Conservation (phyloP, 1,140 invertebrate genomes). For the Hypothenemus hampei region DNA sequence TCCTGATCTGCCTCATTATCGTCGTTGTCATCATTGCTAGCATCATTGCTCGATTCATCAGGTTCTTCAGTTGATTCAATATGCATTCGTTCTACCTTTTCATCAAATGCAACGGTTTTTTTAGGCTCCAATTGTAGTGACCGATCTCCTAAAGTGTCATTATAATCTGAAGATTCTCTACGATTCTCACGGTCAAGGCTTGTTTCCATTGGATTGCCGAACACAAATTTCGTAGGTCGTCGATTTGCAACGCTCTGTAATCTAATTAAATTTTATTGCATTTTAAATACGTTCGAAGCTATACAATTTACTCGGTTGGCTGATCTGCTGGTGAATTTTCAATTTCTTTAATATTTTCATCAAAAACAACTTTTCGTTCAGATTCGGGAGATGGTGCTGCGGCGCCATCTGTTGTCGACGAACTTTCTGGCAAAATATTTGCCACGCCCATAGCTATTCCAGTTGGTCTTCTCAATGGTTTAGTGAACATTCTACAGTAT, state of each 20-base stretch:
- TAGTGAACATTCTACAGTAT: slow-evolving; percentile 3
- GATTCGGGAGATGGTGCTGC: neutral
- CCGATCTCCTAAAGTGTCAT: neutral
- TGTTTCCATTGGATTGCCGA: slow-evolving; percentile 20
- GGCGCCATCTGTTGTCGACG: neutral
- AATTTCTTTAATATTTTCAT: slow-evolving; percentile 15
- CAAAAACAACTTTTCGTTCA: slow-evolving; percentile 10
- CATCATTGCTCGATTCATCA: slow-evolving; percentile 24
- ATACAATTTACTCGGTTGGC: no score
- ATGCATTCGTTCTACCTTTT: slow-evolving; percentile 38
- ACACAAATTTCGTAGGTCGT: slow-evolving; percentile 24
- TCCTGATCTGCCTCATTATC: neutral
- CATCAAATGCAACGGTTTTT: slow-evolving; percentile 40
- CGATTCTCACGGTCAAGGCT: neutral
- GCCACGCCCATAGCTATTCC: neutral
- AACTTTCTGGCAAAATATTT: neutral
- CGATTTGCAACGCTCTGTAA: slow-evolving; percentile 21
- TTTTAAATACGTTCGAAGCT: no score
- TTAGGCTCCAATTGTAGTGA: slow-evolving; percentile 1
- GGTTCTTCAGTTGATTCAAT: slow-evolving; percentile 34
- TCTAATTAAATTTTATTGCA: slow-evolving; percentile 5
- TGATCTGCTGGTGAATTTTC: no score
- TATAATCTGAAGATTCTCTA: slow-evolving; percentile 9
- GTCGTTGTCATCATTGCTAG: slow-evolving; percentile 1
- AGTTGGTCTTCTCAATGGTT: slow-evolving; percentile 9